Conservation (phyloP, 2,888 invertebrate genomes). For the Emmelina monodactyla region DNA sequence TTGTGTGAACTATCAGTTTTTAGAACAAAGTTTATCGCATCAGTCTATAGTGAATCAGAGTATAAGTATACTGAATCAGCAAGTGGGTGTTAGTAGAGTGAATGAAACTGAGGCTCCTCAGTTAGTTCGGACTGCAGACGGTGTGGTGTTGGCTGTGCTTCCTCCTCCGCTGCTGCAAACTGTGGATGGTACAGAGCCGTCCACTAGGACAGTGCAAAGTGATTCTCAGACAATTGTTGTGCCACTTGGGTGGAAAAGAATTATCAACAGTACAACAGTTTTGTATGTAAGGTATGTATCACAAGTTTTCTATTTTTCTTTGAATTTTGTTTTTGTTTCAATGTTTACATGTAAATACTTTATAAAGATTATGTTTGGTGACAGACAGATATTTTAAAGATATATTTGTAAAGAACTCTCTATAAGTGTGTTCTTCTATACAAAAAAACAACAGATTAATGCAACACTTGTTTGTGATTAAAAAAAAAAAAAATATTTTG, state of each 20-base stretch:
- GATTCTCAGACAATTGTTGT: constrained; percentile 48
- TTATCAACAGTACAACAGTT: constrained; percentile 48
- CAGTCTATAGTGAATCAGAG: constrained; percentile 61
- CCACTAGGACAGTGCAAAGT: constrained; percentile 40
- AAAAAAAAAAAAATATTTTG: too few relatives aligned
- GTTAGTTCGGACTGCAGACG: constrained; percentile 52
- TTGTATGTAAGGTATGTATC: constrained; percentile 51
- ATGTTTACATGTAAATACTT: too few relatives aligned
- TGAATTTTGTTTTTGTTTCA: too few relatives aligned
- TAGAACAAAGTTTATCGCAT: constrained; percentile 62
- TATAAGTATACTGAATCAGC: constrained; percentile 60
- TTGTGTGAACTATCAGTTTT: constrained; percentile 60
- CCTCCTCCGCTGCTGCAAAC: constrained; percentile 36
- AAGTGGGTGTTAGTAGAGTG: constrained; percentile 50
- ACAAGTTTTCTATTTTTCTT: too few relatives aligned
- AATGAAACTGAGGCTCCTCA: constrained; percentile 43
- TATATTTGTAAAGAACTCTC: too few relatives aligned
- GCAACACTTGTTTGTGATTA: too few relatives aligned
- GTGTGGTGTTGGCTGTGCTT: constrained; percentile 54
- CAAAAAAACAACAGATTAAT: too few relatives aligned
- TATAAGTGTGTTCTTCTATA: too few relatives aligned
- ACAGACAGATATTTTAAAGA: too few relatives aligned
- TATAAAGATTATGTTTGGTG: too few relatives aligned
- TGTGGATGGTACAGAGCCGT: constrained; percentile 9
- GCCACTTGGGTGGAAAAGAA: constrained; percentile 60